Percentiles rank a stretch among this genome's conserved stretches.
Evolutionary conservation across 1,140 invertebrate species (phyloP).

Genomic region (Platorchestia sp.): DNA sequence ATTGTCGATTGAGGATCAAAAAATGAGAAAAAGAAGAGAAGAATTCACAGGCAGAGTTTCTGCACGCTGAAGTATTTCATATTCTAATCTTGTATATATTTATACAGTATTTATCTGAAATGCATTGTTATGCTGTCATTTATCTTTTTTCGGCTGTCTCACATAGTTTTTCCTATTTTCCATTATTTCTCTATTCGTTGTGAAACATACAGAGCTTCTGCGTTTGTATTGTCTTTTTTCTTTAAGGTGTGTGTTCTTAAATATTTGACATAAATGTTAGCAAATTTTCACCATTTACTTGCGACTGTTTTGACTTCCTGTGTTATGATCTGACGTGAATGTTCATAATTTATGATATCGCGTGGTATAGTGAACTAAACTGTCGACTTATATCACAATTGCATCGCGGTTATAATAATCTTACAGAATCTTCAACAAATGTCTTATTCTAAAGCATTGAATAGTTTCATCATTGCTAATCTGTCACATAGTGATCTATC

Average conservation of each 20-base stretch:
- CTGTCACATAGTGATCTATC: not conserved
- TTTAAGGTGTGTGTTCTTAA: not conserved
- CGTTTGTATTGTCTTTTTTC: not conserved
- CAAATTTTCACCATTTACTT: no score
- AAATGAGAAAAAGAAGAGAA: no score
- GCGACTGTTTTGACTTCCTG: no score
- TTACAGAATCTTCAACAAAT: no score
- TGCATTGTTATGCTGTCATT: not conserved
- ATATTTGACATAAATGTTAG: not conserved
- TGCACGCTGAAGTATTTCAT: no score
- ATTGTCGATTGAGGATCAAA: no score
- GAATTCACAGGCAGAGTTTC: no score
- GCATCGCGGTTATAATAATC: no score
- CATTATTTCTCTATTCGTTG: not conserved
- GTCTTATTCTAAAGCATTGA: no score
- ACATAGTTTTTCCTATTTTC: not conserved
- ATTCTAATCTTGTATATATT: no score
- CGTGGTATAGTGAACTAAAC: not conserved
- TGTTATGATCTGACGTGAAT: no score
- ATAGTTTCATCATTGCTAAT: not conserved
- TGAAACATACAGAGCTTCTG: not conserved
- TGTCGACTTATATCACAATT: not conserved
- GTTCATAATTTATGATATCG: no score
- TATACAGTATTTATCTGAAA: not conserved
- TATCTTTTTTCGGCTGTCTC: not conserved